Evolutionary conservation across 2,797 vertebrate species (phyloP).

Genomic region (Uromys caudimaculatus): DNA sequence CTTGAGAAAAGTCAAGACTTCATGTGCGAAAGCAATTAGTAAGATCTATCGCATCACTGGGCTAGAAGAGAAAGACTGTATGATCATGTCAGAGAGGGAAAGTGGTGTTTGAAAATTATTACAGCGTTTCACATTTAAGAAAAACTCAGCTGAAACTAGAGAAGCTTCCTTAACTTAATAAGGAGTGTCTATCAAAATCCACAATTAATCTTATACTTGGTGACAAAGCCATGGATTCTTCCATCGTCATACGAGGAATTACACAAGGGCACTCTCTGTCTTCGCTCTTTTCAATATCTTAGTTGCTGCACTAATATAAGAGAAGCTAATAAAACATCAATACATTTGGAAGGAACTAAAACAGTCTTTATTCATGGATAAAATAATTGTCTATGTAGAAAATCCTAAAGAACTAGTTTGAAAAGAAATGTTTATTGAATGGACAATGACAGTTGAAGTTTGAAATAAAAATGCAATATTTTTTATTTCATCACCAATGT

Average conservation of each 20-base stretch:
- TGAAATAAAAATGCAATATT: background rate
- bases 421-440: background rate
- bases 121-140: background rate
- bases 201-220: background rate
- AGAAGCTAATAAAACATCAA: background rate
- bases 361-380: background rate
- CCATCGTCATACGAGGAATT: background rate
- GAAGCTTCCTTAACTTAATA: background rate
- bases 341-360: background rate
- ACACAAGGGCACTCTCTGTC: background rate
- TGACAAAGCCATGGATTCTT: background rate
- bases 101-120: background rate
- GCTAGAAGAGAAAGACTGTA: background rate
- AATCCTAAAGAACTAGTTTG: background rate
- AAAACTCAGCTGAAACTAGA: background rate
- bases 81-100: background rate
- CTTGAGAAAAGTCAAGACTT: slow-evolving; percentile 1
- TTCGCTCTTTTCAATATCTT: background rate
- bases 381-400: background rate
- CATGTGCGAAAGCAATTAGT: background rate
- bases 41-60: background rate
- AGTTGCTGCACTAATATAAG: background rate
- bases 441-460: background rate
- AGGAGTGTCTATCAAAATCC: background rate
- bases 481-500: background rate